A percentile compares a stretch with the other conserved stretches of the same genome.
phyloP scores from a whole-genome alignment of 1,140 invertebrate species.

The Bombus cullumanus region DNA sequence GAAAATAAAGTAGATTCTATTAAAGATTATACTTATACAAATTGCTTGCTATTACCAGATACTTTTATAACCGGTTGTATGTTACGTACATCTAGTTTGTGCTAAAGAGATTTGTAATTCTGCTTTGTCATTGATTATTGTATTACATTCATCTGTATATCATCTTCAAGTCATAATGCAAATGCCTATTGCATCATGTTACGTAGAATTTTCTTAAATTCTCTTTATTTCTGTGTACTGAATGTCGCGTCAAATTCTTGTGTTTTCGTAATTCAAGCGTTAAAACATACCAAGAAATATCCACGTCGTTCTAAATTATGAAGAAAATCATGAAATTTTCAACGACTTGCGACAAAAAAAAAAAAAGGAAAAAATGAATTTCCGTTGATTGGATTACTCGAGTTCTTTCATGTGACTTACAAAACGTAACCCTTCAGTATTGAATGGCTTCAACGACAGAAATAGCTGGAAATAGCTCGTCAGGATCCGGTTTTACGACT shows the following conservation, averaged over 20 bases:
- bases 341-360: not conserved
- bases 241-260: too few relatives aligned
- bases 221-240: too few relatives aligned
- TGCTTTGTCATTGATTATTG: too few relatives aligned
- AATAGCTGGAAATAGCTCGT: constrained; percentile 1
- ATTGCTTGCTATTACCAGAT: not conserved
- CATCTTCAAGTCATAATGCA: too few relatives aligned
- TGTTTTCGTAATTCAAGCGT: not conserved
- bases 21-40: not conserved
- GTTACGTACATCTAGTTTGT: not conserved
- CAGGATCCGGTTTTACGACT: constrained; percentile 2
- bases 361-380: too few relatives aligned
- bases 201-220: too few relatives aligned
- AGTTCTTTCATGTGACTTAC: not conserved
- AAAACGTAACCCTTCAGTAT: not conserved
- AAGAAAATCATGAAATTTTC: not conserved
- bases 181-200: too few relatives aligned
- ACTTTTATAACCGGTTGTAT: not conserved
- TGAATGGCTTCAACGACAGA: constrained; percentile 7
- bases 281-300: not conserved
- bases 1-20: not conserved
- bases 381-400: not conserved
- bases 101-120: too few relatives aligned
- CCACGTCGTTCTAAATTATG: too few relatives aligned
- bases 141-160: too few relatives aligned